A percentile compares a stretch with the other conserved stretches of the same genome.
phyloP scores from a whole-genome alignment of 1,140 invertebrate species.

The Drosophila rhopaloa region DNA sequence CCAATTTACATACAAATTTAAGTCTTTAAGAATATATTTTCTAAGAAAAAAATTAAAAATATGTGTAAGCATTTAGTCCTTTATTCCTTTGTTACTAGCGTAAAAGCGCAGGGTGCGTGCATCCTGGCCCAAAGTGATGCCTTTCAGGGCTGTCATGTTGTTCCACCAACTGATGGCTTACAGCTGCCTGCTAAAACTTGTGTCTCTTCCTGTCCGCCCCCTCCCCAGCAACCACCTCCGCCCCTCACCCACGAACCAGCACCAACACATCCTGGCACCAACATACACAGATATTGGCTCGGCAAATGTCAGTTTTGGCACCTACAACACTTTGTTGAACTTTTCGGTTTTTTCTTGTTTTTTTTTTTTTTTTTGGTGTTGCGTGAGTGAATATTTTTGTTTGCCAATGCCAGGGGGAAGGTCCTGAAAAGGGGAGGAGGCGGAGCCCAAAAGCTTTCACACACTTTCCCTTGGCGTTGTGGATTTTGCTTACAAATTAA shows the following conservation, averaged over 20 bases:
- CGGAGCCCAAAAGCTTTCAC: slow-evolving; percentile 36
- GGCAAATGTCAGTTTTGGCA: slow-evolving; percentile 76
- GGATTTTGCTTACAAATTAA: slow-evolving; percentile 77
- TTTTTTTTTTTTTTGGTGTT: slow-evolving; percentile 39
- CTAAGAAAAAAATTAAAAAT: too few relatives aligned
- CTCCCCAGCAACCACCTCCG: background rate
- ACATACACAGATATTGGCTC: slow-evolving; percentile 31
- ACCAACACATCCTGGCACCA: slow-evolving; percentile 2
- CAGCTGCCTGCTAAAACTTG: slow-evolving; percentile 67
- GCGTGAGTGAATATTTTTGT: slow-evolving; percentile 70
- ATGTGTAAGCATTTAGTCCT: too few relatives aligned
- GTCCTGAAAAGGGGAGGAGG: background rate
- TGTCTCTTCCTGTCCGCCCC: slow-evolving; percentile 20
- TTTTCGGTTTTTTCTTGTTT: slow-evolving; percentile 33
- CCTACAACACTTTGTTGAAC: slow-evolving; percentile 64
- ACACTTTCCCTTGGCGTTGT: slow-evolving; percentile 39
- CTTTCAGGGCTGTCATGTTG: slow-evolving; percentile 68
- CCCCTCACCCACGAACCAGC: slow-evolving; percentile 1
- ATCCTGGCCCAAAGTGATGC: slow-evolving; percentile 37
- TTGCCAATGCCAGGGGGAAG: slow-evolving; percentile 27
- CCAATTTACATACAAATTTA: too few relatives aligned
- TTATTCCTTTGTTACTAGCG: background rate
- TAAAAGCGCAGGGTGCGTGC: slow-evolving; percentile 4
- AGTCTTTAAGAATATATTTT: too few relatives aligned
- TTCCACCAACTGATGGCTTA: slow-evolving; percentile 60